Evolutionary conservation across 2,888 invertebrate species (phyloP).

Genomic region (Brenthis hecate): DNA sequence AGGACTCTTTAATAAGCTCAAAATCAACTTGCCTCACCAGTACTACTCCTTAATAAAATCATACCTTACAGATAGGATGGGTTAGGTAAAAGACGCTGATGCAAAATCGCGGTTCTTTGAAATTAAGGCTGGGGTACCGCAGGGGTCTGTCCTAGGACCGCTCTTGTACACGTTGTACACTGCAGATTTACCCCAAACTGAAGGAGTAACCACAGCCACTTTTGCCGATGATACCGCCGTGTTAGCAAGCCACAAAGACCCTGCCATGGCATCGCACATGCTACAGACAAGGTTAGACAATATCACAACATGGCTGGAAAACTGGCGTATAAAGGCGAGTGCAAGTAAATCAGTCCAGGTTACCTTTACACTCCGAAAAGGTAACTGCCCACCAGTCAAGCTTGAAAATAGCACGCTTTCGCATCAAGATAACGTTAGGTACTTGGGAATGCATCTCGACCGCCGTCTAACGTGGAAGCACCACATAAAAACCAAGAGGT

Average conservation of each 20-base stretch:
- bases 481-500: background rate
- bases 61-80: background rate
- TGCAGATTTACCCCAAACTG: background rate
- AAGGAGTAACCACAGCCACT: background rate
- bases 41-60: background rate
- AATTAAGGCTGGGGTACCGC: background rate
- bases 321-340: background rate
- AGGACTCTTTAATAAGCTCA: background rate
- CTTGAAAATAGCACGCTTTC: background rate
- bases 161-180: background rate
- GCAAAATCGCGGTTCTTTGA: background rate
- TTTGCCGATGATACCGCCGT: background rate
- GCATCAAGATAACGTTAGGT: background rate
- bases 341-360: background rate
- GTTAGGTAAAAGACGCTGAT: background rate
- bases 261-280: background rate
- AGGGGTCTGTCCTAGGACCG: background rate
- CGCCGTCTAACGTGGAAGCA: background rate
- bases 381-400: background rate
- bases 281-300: background rate
- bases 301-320: background rate
- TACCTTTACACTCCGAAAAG: background rate
- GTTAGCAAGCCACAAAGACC: background rate
- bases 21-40: background rate
- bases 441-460: background rate